Evolutionary conservation across 2,797 vertebrate species (phyloP), one percentile per base, ranked within the genome.

Genomic region (Pantherophis alleghaniensis): DNA sequence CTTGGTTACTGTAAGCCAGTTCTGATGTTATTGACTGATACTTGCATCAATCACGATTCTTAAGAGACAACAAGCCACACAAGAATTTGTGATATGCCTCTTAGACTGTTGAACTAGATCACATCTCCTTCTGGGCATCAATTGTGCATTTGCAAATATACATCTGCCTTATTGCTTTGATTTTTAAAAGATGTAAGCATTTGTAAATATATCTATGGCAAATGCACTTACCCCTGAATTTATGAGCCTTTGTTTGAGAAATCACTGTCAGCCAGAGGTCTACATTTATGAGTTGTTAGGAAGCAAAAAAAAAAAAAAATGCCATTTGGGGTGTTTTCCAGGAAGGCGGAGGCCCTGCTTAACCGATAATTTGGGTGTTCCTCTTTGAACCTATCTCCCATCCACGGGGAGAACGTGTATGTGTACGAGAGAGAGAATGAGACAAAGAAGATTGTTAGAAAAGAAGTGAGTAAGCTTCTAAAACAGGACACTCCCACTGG

Each of bases 401-500:
- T 26, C 53, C 42, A 55, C 13, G 16, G 42, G 60, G 37, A 83
- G 74, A 47, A 47, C 12, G 37, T 0, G 13, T 69, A 16, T 0
- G 6, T 32, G n/a, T 18, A 18, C 1, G 12, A 66, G 28, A n/a
- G 32, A 79, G 74, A 61, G 16, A 91, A 20, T 59, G 56, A 42
- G 95, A 92, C 37, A 57, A 92, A 86, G 90, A 89, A 92, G 95
- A 91, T 96, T 95, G 89, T 91, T 94, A 94, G 94, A 90, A 94
- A 97, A 96, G 83, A 93, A 94, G 95, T 87, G 90, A 96, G 86
- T 91, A 95, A 96, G 94, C 63, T 96, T 96, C 95, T 97, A 95
- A 97, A 97, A 96, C 92, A 92, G 94, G 95, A 83, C 92, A 96
- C 12, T 93, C 95, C 56, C 47, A 0, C 51, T 53, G 92, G 95